Evolutionary conservation across 1,140 invertebrate genomes (phyloP).

Genomic region (Zaprionus camerounensis): DNA sequence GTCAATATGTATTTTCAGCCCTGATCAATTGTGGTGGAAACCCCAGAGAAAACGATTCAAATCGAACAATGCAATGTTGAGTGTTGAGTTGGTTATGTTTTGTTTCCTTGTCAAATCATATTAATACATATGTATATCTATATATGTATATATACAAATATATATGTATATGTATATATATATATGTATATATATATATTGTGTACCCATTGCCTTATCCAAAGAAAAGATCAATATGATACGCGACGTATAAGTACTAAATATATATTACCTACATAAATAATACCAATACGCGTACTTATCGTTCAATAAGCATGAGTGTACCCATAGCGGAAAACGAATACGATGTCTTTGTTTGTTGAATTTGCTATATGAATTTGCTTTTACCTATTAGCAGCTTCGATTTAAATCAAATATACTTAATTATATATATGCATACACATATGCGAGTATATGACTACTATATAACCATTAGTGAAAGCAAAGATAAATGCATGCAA

Average conservation of each 20-base stretch:
- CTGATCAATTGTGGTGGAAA: conserved; percentile 27
- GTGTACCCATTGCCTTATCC: conserved; percentile 75
- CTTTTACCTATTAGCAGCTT: conserved; percentile 80
- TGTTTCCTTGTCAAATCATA: conserved; percentile 36
- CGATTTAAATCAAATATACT: conserved; percentile 80
- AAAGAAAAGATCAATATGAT: conserved; percentile 29
- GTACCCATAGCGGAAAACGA: conserved; percentile 43
- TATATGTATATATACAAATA: conserved; percentile 7
- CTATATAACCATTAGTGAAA: conserved; percentile 75
- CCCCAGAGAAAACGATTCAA: not conserved
- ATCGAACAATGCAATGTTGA: conserved; percentile 21
- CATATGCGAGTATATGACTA: conserved; percentile 44
- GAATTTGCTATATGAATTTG: conserved; percentile 69
- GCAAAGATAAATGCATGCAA: conserved; percentile 40
- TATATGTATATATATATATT: conserved; percentile 25
- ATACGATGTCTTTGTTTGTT: conserved; percentile 66
- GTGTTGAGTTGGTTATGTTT: conserved; percentile 36
- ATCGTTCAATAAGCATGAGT: conserved; percentile 39
- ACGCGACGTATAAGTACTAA: conserved; percentile 46
- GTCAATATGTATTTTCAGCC: conserved; percentile 43
- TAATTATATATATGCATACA: conserved; percentile 48
- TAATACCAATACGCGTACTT: conserved; percentile 33
- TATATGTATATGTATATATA: not conserved
- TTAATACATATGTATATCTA: not conserved
- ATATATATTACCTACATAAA: conserved; percentile 39